Percentiles rank a stretch among this genome's conserved stretches.
These are phyloP conservation scores for Melanerpes aurifrons DNA, from an alignment of 2,113 vertebrate genomes.

Conservation along the genomic window DNA sequence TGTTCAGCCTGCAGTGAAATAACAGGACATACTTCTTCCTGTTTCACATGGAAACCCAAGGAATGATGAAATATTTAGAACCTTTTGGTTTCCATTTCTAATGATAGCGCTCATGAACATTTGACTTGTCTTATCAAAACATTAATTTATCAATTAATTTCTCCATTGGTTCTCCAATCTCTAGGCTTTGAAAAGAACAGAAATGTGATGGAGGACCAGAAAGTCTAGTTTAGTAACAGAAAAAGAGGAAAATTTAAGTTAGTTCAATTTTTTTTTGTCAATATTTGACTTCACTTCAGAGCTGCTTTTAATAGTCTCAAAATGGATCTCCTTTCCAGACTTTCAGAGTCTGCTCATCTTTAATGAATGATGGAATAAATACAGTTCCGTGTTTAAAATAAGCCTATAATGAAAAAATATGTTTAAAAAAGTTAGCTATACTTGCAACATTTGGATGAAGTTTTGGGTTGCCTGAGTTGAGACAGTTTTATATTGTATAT, in stretches of 20 bases:
- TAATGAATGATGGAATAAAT: background rate
- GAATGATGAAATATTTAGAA: background rate
- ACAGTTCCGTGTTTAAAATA: background rate
- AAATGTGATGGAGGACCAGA: background rate
- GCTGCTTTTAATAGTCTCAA: background rate
- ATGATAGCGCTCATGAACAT: background rate
- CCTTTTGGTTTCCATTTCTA: background rate
- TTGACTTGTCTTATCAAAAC: background rate
- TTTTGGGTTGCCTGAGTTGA: background rate
- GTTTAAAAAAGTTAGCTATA: background rate
- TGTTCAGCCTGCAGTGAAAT: background rate
- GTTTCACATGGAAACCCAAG: background rate
- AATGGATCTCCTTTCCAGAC: background rate
- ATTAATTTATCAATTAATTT: background rate
- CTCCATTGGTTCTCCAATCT: rapidly evolving
- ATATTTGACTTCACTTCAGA: background rate
- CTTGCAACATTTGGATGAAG: background rate
- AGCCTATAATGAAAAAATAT: background rate
- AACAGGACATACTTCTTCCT: background rate
- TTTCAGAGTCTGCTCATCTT: background rate
- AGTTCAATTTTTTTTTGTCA: background rate
- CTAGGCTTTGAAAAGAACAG: background rate
- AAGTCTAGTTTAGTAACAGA: background rate
- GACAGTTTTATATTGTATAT: background rate
- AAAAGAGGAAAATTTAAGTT: background rate